These are phyloP conservation scores for Furnarius figulus DNA, from an alignment of 2,113 vertebrate species.

Conservation along the genomic window DNA sequence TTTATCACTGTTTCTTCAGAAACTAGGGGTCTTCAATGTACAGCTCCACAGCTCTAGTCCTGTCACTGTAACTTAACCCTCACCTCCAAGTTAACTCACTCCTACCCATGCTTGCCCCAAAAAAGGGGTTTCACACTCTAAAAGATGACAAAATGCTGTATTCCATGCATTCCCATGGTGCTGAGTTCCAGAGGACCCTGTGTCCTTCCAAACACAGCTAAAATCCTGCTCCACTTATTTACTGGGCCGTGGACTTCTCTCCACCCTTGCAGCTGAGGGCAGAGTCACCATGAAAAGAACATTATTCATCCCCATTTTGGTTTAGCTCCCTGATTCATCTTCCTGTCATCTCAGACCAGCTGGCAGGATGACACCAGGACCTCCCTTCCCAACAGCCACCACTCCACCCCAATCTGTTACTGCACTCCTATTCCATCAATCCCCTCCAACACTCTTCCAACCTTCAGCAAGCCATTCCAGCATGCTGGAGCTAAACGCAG, in stretches of 20 bases:
- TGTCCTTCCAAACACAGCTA: neutral
- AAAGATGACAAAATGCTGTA: neutral
- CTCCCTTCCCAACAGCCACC: neutral
- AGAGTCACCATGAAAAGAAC: neutral
- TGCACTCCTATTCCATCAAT: neutral
- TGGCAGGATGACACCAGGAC: neutral
- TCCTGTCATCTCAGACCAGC: neutral
- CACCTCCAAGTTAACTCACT: neutral
- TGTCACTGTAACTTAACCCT: accelerated
- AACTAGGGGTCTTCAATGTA: accelerated
- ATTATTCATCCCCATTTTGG: neutral
- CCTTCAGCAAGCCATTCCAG: neutral
- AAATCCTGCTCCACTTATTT: neutral
- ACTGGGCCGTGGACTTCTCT: neutral
- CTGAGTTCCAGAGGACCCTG: neutral
- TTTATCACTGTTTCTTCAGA: accelerated
- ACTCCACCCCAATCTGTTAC: neutral
- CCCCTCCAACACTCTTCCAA: neutral
- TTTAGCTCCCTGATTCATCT: conserved; percentile 12
- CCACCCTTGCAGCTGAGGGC: neutral
- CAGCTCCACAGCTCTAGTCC: neutral
- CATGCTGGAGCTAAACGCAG: neutral
- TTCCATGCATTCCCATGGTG: neutral
- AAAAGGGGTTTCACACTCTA: neutral
- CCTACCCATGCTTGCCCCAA: neutral